Conservation (phyloP, 2,797 vertebrate species). For the Selene dorsalis region DNA sequence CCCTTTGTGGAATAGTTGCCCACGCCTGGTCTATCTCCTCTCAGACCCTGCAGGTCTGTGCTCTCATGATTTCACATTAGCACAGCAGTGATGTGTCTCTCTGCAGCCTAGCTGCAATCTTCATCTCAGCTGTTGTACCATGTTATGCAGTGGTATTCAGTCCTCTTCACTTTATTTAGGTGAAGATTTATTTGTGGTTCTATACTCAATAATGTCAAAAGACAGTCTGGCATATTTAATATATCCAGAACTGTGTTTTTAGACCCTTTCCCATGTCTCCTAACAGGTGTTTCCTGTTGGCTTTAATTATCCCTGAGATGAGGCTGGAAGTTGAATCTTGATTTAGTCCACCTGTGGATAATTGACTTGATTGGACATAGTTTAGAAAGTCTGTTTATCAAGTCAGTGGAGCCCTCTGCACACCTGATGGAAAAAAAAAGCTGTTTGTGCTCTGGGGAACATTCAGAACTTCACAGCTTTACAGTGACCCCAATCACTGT, state of each 20-base stretch:
- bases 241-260: too few relatives aligned
- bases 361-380: background rate
- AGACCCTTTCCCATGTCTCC: too few relatives aligned
- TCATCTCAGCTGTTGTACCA: background rate
- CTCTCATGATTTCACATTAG: background rate
- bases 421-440: too few relatives aligned
- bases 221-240: too few relatives aligned
- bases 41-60: conserved; percentile 1
- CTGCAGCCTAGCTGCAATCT: background rate
- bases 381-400: background rate
- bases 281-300: background rate
- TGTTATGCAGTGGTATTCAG: background rate
- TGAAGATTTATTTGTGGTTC: background rate
- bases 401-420: background rate
- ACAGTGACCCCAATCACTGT: too few relatives aligned
- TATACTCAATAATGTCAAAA: too few relatives aligned
- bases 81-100: background rate
- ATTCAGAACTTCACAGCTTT: too few relatives aligned
- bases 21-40: too few relatives aligned
- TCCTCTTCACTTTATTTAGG: background rate
- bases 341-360: background rate
- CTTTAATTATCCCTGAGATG: background rate
- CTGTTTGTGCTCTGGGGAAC: too few relatives aligned
- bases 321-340: background rate
- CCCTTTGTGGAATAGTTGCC: too few relatives aligned